phyloP scores from a whole-genome alignment of 30 jellyfish, hydroid and myxozoan genomes.

The Catostylus mosaicus region DNA sequence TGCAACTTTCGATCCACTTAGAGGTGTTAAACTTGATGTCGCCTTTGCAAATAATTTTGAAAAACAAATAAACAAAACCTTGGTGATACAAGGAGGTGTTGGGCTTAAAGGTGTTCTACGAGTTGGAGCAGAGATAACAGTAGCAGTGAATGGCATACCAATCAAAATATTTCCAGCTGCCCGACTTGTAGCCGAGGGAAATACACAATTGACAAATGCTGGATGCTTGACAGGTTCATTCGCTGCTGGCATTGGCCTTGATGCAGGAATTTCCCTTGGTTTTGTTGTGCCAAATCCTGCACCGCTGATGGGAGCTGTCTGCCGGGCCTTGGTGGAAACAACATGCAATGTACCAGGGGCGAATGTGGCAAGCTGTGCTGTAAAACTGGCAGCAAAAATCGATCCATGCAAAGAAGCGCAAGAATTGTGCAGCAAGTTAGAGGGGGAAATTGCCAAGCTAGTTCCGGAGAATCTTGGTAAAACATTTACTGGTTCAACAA shows the following conservation, averaged over 20 bases:
- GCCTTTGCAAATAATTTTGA: conserved; percentile 1
- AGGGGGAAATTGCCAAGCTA: too few species aligned
- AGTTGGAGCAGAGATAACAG: conserved; percentile 18
- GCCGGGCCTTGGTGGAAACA: too few species aligned
- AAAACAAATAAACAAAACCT: neutral
- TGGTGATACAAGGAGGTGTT: neutral
- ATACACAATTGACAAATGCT: neutral
- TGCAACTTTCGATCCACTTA: conserved; percentile 33
- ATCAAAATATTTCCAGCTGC: neutral
- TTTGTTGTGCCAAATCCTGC: conserved; percentile 18
- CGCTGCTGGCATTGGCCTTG: conserved; percentile 43
- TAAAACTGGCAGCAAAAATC: neutral
- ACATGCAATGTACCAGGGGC: too few species aligned
- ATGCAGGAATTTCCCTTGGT: conserved; percentile 26
- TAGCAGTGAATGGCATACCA: conserved; percentile 39
- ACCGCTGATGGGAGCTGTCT: too few species aligned
- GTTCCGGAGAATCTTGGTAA: conserved; percentile 24
- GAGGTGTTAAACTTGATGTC: conserved; percentile 24
- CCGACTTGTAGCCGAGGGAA: conserved; percentile 38
- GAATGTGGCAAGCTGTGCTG: neutral
- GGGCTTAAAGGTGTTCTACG: conserved; percentile 27
- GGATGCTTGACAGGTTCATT: conserved; percentile 14
- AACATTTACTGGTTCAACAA: conserved; percentile 6
- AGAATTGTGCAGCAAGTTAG: conserved; percentile 7
- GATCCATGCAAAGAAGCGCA: conserved; percentile 42